These are phyloP conservation scores for Vicugna pacos DNA, from an alignment of 2,113 vertebrate genomes.

Conservation along the genomic window DNA sequence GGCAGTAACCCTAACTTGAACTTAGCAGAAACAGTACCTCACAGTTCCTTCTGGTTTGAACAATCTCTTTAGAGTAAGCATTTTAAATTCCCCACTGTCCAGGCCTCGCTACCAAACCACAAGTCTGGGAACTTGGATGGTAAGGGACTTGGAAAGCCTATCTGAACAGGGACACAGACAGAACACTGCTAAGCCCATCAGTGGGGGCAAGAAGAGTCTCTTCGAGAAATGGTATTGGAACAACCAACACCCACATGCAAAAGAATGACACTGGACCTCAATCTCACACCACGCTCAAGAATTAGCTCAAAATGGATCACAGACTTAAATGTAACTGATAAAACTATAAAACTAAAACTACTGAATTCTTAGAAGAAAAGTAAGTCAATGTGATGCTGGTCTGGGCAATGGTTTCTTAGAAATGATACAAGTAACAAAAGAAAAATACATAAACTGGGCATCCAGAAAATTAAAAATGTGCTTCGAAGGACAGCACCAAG, in stretches of 20 bases:
- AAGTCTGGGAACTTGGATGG: neutral
- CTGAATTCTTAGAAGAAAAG: neutral
- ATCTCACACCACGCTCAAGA: neutral
- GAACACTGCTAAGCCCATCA: neutral
- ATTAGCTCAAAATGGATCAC: neutral
- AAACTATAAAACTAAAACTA: neutral
- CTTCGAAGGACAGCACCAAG: neutral
- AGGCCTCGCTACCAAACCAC: neutral
- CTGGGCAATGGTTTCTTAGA: neutral
- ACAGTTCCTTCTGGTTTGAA: neutral
- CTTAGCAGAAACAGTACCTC: neutral
- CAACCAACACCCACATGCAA: neutral
- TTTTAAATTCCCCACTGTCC: neutral
- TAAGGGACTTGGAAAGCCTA: neutral
- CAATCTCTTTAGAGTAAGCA: neutral
- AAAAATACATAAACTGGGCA: neutral
- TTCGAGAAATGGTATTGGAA: neutral
- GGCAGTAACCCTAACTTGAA: neutral
- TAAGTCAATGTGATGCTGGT: neutral
- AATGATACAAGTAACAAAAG: neutral
- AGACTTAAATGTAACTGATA: neutral
- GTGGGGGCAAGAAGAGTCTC: neutral
- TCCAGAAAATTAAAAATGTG: slow-evolving; percentile 6
- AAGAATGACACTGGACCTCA: neutral
- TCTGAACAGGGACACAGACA: neutral